Base-by-base conservation (phyloP, 2,797 vertebrate species). In the Rhodeus uyekii region DNA sequence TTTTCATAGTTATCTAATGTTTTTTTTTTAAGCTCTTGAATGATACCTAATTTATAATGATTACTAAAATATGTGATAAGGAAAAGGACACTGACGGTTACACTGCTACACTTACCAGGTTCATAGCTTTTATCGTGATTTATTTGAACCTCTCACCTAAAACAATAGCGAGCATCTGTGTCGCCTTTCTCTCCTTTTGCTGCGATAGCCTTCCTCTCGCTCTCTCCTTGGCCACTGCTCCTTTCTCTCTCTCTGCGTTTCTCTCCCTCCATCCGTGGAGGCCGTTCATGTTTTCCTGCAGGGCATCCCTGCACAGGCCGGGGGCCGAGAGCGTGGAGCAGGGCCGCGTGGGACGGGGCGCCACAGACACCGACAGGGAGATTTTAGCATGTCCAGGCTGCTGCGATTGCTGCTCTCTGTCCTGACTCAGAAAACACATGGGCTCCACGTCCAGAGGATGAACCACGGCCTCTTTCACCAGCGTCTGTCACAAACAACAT, bases 161-260 rank as follows among this genome's bases (percentile, higher is more conserved):
- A 82, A 95, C 94, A 14, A 95, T 94, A 1, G 94, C 94, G 8
- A 95, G 91, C 94, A 95, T 95, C 91, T 95, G 92, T 0, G 94
- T 95, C 0, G 94, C 94, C 81, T 95, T 94, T 76, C 93, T 88
- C 86, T 95, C 94, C 85, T 95, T 95, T 91, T 95, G 94, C 86
- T 95, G 94, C 0, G 93, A 95, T 82, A 95, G 89, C 87, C 92
- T 84, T 72, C 94, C 93, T 72, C 93, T 90, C 77, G 89, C 90
- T 78, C 90, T 85, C 83, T 94, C 94, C 87, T 94, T 94, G 29
- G 85, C 89, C 53, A 85, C 46, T 10, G 89, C 89, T 87, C 90
- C 90, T 38, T 87, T 92, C 19, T 93, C 92, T 67, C 90, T 83
- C 14, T 89, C 91, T n/a, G 42, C 8, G 8, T 83, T 88, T 48